Evolutionary conservation across 2,888 invertebrate genomes (phyloP).

Genomic region (Nephrotoma flavescens): DNA sequence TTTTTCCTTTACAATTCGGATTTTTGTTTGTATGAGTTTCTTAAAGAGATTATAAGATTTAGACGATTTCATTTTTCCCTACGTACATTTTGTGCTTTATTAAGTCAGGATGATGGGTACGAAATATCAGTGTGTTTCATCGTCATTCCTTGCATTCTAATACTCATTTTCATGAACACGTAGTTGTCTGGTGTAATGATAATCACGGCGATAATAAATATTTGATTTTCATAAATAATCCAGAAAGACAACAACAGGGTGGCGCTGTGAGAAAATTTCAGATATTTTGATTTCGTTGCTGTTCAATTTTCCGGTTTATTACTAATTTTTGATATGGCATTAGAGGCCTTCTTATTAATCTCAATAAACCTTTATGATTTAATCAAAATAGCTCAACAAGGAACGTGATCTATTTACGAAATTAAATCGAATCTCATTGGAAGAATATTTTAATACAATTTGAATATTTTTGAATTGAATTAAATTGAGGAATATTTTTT

Average conservation of each 20-base stretch:
- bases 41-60: too few species aligned
- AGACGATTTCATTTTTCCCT: too few species aligned
- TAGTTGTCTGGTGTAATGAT: not conserved
- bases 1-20: too few species aligned
- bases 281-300: not conserved
- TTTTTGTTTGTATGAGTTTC: too few species aligned
- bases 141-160: not conserved
- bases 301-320: not conserved
- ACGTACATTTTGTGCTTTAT: too few species aligned
- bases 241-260: not conserved
- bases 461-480: not conserved
- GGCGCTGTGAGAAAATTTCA: not conserved
- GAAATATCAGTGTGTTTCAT: too few species aligned
- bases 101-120: too few species aligned
- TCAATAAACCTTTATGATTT: not conserved
- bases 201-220: not conserved
- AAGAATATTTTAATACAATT: too few species aligned
- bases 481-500: not conserved
- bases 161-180: not conserved
- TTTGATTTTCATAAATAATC: not conserved
- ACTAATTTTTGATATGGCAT: not conserved
- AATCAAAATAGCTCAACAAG: not conserved
- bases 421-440: too few species aligned
- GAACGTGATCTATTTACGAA: not conserved
- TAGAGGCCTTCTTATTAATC: not conserved